Base-by-base conservation (phyloP, 92 coral and sea anemone species). In the Palythoa caribaeorum region DNA sequence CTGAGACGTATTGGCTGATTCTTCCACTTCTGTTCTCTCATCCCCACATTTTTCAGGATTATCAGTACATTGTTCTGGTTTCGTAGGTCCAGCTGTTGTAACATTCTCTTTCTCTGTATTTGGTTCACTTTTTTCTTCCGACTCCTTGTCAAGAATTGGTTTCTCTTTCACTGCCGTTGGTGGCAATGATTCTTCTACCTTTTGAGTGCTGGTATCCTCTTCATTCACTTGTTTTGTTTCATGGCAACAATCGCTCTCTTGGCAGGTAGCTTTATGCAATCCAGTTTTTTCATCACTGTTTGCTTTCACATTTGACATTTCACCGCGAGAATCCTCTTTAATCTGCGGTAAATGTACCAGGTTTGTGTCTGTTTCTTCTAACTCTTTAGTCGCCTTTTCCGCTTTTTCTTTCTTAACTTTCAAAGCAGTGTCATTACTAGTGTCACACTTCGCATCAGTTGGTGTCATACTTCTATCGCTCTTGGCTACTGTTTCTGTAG, bases 121-220 rank as follows among this genome's bases (percentile, higher is more conserved):
- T 44, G 21, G 77, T 52, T 63, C 78, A 37, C 54, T 68, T 50
- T 37, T 83, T 83, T 77, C 85, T n/a, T 14, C 71, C 37, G 48
- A n/a, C 28, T 28, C 59, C 14, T 79, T 63, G 2, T 36, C 36
- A 7, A 28, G 13, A 16, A 50, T 52, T 15, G 55, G 59, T 9
- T 75, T 16, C 1, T 81, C 86, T 13, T 81, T 69, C 5, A 7
- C 17, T 6, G 40, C 40, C 12, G 75, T 65, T 13, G 86, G 14
- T 13, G 86, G 14, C 62, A 65, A 9, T 1, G 16, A 17, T 65
- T 48, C 20, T 21, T 38, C 74, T 65, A 21, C 76, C 62, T 44
- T 53, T 28, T 17, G n/a, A 48, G 5, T 35, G 37, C 44, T 40
- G 38, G 40, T n/a, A 40, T 69, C 60, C 20, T 62, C 55, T 19